Base-by-base conservation (phyloP, 2,113 vertebrate species). In the Turdus rufiventris region DNA sequence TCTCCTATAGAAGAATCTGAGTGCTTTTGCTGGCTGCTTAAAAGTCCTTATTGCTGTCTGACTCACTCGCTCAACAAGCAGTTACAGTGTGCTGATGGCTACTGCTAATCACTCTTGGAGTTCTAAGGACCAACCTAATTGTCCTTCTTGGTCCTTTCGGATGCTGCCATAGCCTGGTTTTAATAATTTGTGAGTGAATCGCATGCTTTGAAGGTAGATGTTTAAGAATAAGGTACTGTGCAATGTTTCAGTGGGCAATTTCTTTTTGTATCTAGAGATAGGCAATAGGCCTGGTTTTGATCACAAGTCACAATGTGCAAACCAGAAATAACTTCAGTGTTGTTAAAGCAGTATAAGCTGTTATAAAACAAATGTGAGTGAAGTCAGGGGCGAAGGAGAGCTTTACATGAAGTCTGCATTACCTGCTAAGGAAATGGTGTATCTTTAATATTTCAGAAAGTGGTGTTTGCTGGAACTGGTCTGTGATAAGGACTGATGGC, bases 21-120 rank as follows among this genome's bases (percentile, higher is more conserved):
- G 96, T 78, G 96, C 84, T 96, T 96, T 96, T 96, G 93, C 97
- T 97, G 97, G 97, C 96, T 97, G 96, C 95, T 94, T 89, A 70
- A 94, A 96, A 96, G 97, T 97, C 97, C 98, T 97, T 96, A 74
- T 94, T 96, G 87, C 93, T 92, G 91, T 94, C 80, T 96, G 97
- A 97, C 95, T 97, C 95, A 96, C 85, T 92, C 54, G 83, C 77
- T 91, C 77, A 21, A 95, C 91, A 82, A 95, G 96, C 93, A 77
- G 93, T 94, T 96, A 84, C 93, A 93, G 93, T 88, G 90, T 94
- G 94, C 93, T 93, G 81, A 94, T 90, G 86, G 94, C 94, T 91
- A 93, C 57, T 95, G 81, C 94, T 95, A 96, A 87, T 91, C 91
- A 85, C 89, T 96, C 61, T 36, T n/a, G 77, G 97, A 94, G 63